These are phyloP conservation scores for Scyliorhinus canicula DNA, from an alignment of 2,797 vertebrate genomes.

Conservation along the genomic window DNA sequence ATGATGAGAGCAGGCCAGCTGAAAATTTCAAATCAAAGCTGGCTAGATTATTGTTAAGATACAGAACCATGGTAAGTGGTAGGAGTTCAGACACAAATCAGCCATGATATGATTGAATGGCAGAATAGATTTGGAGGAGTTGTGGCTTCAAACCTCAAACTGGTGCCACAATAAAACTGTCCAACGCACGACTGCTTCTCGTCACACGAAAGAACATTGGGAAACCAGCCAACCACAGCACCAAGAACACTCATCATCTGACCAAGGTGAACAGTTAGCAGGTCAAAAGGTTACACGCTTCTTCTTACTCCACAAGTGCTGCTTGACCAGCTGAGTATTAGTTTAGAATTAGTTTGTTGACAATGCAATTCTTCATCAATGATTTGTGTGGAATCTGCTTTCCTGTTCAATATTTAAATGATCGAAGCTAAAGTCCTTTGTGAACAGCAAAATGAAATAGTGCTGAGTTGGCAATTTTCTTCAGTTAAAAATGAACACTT, in stretches of 20 bases:
- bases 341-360: neutral
- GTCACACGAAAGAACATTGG: neutral
- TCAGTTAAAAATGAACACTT: neutral
- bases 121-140: neutral
- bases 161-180: neutral
- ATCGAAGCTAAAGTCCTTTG: neutral
- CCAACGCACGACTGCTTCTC: neutral
- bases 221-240: neutral
- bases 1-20: neutral
- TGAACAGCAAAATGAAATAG: constrained; percentile 6
- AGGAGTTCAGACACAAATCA: neutral
- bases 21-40: neutral
- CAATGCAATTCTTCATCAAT: neutral
- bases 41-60: neutral
- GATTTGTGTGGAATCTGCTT: neutral
- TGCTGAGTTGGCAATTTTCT: neutral
- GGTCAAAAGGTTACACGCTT: no score
- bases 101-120: neutral
- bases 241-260: neutral
- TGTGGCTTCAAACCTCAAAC: neutral
- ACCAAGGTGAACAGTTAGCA: neutral
- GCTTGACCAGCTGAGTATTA: neutral
- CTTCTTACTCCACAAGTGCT: neutral
- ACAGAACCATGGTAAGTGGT: neutral
- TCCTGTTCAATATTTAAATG: constrained; percentile 14